phyloP scores from a whole-genome alignment of 2,888 invertebrate species.

The Sphaerophoria taeniata region DNA sequence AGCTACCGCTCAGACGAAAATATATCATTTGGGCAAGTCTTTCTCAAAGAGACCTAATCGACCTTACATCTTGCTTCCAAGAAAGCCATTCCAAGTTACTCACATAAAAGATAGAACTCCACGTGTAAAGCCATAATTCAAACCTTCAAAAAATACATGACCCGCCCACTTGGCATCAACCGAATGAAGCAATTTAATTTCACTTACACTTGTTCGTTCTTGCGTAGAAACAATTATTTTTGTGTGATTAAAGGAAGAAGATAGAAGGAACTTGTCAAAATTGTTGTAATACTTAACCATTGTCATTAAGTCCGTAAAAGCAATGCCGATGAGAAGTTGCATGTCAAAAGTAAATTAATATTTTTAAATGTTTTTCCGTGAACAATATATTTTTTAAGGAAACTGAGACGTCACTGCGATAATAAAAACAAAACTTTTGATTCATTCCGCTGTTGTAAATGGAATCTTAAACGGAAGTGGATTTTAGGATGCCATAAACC shows the following conservation, averaged over 20 bases:
- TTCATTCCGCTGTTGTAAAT: no score
- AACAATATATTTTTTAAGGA: background rate
- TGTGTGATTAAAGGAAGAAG: background rate
- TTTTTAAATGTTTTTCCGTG: background rate
- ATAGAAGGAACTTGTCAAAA: background rate
- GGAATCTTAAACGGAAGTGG: no score
- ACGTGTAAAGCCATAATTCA: no score
- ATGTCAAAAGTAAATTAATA: conserved; percentile 8
- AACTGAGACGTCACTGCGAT: background rate
- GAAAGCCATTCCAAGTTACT: no score
- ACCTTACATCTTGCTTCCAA: no score
- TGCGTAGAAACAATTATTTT: background rate
- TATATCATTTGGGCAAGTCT: no score
- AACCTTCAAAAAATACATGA: no score
- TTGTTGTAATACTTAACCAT: background rate
- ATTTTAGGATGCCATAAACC: no score
- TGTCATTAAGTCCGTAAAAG: background rate
- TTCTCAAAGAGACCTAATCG: no score
- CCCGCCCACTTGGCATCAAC: background rate
- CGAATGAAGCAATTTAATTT: background rate
- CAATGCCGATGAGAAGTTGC: background rate
- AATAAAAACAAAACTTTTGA: background rate
- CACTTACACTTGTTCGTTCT: background rate
- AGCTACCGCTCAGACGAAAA: no score
- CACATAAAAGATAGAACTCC: no score